These are phyloP conservation scores for Sander vitreus DNA, from an alignment of 2,113 vertebrate genomes.

Conservation along the genomic window DNA sequence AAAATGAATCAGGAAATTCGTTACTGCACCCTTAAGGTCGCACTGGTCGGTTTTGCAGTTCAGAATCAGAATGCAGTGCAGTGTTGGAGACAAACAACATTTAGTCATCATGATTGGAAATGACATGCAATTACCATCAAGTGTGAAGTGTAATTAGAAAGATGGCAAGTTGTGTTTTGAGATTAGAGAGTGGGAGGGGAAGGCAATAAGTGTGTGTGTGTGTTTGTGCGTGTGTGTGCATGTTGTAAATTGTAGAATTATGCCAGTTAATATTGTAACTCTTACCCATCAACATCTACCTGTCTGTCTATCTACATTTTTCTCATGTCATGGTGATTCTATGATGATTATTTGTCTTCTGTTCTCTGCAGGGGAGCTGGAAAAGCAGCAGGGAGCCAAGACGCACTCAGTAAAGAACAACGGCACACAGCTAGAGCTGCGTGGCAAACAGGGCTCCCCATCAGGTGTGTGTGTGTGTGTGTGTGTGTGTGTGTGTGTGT, in stretches of 20 bases:
- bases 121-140: slow-evolving; percentile 76
- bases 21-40: background rate
- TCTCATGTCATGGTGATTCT: slow-evolving; percentile 33
- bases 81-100: slow-evolving; percentile 54
- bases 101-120: slow-evolving; percentile 68
- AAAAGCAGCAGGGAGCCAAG: slow-evolving; percentile 95
- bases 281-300: background rate
- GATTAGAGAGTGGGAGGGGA: slow-evolving; percentile 14
- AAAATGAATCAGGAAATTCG: background rate
- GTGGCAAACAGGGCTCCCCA: slow-evolving; percentile 90
- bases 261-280: slow-evolving; percentile 26
- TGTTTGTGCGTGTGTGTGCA: background rate
- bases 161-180: slow-evolving; percentile 40
- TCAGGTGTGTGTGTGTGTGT: slow-evolving; percentile 84
- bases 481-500: slow-evolving; percentile 78
- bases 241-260: background rate
- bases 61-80: slow-evolving; percentile 45
- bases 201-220: background rate
- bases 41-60: slow-evolving; percentile 10
- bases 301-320: background rate
- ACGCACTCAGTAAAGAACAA: slow-evolving; percentile 88
- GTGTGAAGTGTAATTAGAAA: slow-evolving; percentile 67
- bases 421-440: slow-evolving; percentile 90
- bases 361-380: slow-evolving; percentile 91
- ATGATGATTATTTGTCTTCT: slow-evolving; percentile 37